Conservation (phyloP, 2,888 invertebrate genomes). For the Heliconius hortense region DNA sequence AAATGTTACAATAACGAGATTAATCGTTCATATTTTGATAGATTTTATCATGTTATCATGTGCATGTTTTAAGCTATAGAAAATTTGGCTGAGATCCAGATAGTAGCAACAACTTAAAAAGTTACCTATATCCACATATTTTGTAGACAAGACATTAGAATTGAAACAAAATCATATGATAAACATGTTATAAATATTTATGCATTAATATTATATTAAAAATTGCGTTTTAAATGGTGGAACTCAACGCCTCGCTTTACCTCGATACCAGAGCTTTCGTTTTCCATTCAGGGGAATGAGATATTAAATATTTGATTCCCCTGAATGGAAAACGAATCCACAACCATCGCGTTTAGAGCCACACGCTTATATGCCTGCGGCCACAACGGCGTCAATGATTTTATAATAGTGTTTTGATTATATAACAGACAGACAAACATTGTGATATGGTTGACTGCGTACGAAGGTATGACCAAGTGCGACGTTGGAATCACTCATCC, state of each 20-base stretch:
- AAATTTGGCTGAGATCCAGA: conserved; percentile 7
- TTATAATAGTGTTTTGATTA: too few relatives aligned
- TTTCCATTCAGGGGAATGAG: too few relatives aligned
- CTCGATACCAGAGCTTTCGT: too few relatives aligned
- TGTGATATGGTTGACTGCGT: neutral
- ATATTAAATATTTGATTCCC: too few relatives aligned
- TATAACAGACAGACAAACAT: too few relatives aligned
- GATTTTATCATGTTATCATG: neutral
- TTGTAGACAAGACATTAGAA: neutral
- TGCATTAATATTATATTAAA: neutral
- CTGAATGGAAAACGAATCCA: too few relatives aligned
- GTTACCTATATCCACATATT: neutral
- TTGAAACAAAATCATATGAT: neutral
- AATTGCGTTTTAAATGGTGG: neutral
- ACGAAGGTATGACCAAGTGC: neutral
- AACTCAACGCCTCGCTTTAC: neutral
- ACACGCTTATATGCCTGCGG: too few relatives aligned
- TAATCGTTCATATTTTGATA: neutral
- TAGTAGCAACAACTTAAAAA: conserved; percentile 1
- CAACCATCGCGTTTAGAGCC: too few relatives aligned
- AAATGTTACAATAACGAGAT: neutral
- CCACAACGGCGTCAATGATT: too few relatives aligned
- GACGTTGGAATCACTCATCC: neutral
- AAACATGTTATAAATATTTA: neutral
- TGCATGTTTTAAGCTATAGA: conserved; percentile 3